Evolutionary conservation across 2,888 invertebrate genomes (phyloP).

Genomic region (Nomada ruficornis): DNA sequence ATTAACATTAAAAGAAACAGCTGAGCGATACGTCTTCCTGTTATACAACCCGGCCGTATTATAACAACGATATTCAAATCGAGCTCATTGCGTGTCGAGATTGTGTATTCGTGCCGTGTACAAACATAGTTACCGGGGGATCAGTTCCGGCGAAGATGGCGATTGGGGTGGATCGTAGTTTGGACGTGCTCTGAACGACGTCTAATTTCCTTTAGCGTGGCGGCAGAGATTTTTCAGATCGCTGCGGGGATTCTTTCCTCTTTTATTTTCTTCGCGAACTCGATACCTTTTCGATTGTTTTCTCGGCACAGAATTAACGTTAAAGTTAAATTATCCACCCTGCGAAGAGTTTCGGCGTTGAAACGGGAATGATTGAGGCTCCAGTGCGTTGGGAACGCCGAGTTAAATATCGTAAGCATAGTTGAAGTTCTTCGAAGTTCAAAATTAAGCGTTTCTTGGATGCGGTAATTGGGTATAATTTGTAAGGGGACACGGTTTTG

Average conservation of each 20-base stretch:
- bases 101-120: constrained; percentile 55
- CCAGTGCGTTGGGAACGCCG: too few species aligned
- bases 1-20: constrained; percentile 64
- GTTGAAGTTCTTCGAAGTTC: neutral
- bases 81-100: constrained; percentile 43
- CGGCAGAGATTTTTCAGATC: neutral
- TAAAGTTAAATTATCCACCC: neutral
- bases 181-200: constrained; percentile 29
- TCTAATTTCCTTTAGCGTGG: constrained; percentile 46
- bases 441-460: neutral
- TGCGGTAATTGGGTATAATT: neutral
- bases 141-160: constrained; percentile 49
- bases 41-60: constrained; percentile 22
- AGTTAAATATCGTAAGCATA: neutral
- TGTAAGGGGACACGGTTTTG: constrained; percentile 6
- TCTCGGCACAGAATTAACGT: neutral
- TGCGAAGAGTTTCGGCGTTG: neutral
- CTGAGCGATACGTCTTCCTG: constrained; percentile 53
- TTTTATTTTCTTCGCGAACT: too few species aligned
- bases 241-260: neutral
- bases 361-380: too few species aligned
- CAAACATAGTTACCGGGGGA: constrained; percentile 54
- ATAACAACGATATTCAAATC: constrained; percentile 58
- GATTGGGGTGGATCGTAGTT: constrained; percentile 26
- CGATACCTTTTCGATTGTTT: neutral